phyloP scores from a whole-genome alignment of 2,797 vertebrate genomes.

The Tolypeutes matacus region DNA sequence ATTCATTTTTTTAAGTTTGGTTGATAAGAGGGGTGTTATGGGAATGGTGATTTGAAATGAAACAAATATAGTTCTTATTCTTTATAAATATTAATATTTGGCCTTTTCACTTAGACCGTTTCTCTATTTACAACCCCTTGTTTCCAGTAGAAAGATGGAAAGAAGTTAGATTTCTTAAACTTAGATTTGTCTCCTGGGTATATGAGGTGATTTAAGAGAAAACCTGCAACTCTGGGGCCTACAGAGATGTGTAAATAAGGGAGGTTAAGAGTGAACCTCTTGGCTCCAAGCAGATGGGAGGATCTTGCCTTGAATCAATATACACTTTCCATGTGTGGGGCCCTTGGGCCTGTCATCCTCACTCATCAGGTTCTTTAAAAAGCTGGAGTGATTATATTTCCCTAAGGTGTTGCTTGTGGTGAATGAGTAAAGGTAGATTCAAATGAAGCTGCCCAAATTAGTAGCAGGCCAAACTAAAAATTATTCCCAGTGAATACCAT shows the following conservation, averaged over 20 bases:
- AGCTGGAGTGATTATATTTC: not conserved
- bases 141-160: not conserved
- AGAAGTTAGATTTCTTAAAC: slow-evolving; percentile 8
- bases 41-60: not conserved
- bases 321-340: not conserved
- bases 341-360: not conserved
- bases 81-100: not conserved
- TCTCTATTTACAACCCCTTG: not conserved
- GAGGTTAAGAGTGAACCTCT: not conserved
- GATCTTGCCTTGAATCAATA: not conserved
- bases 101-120: not conserved
- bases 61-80: slow-evolving; percentile 4
- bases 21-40: not conserved
- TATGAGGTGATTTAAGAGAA: not conserved
- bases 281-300: not conserved
- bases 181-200: not conserved
- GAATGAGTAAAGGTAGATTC: not conserved
- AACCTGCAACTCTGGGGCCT: not conserved
- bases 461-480: not conserved
- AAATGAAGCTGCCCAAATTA: not conserved
- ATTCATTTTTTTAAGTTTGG: slow-evolving; percentile 59
- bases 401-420: not conserved
- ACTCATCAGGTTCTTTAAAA: not conserved
- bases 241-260: not conserved
- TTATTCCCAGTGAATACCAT: not conserved